These are phyloP conservation scores for Phalera bucephala DNA, from an alignment of 2,888 invertebrate species.

Conservation along the genomic window DNA sequence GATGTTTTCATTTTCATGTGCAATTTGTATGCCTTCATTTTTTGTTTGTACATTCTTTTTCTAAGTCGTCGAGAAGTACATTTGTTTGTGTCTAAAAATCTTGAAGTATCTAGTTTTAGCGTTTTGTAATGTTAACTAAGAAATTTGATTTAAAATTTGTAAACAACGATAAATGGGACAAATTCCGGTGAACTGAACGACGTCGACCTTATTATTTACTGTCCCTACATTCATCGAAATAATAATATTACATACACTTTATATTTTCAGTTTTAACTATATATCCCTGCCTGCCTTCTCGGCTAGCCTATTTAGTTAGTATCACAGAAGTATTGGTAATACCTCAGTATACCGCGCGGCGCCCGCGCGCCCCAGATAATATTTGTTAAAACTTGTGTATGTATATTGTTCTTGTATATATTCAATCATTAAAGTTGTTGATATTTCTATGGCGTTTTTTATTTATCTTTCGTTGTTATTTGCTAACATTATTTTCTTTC, in stretches of 20 bases:
- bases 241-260: too few relatives aligned
- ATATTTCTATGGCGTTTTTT: constrained; percentile 56
- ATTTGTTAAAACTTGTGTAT: constrained; percentile 68
- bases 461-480: too few relatives aligned
- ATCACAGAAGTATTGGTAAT: constrained; percentile 2
- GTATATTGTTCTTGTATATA: constrained; percentile 80
- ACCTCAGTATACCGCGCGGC: not conserved
- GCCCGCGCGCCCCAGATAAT: constrained; percentile 19
- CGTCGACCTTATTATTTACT: too few relatives aligned
- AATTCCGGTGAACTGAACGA: too few relatives aligned
- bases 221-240: too few relatives aligned
- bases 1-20: constrained; percentile 26
- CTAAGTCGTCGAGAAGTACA: constrained; percentile 33
- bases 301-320: constrained; percentile 3
- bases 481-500: too few relatives aligned
- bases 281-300: not conserved
- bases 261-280: not conserved
- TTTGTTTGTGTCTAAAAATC: constrained; percentile 25
- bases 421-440: constrained; percentile 81
- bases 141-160: constrained; percentile 23
- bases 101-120: constrained; percentile 31
- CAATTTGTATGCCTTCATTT: constrained; percentile 38
- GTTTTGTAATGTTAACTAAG: constrained; percentile 15
- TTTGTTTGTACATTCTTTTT: constrained; percentile 29
- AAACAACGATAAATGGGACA: too few relatives aligned